Base-by-base conservation (phyloP, 1,140 invertebrate species). In the Drosophila eugracilis region DNA sequence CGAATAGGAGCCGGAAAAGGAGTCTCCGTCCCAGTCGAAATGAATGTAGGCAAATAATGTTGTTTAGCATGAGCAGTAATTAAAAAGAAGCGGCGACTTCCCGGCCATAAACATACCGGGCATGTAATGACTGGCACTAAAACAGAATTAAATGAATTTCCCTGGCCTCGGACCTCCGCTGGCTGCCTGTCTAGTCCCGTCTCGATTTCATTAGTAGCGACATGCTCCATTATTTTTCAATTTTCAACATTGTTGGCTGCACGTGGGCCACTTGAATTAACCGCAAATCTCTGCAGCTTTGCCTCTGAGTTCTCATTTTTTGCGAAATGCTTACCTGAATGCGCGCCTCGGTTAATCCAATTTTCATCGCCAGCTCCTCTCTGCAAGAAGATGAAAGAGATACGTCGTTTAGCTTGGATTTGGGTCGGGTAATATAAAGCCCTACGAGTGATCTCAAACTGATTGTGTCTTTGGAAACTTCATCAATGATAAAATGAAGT, bases 361-460 rank as follows among this genome's bases (percentile, higher is more conserved):
- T 98, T 92, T 99, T 98, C 95, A 99, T 97, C 17, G 98, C 98
- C 47, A 99, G 93, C 92, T 99, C 98, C 92, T 99, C 98, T 91
- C 98, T 97, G 95, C 66, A 85, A 84, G 39, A 49, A 26, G 15
- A 47, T 15, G 14, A 42, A 75, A 55, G 24, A 47, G 19, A 34
- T 53, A 48, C 42, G 36, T 54, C 7, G 17, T 28, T 74, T 32
- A 59, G 26, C 26, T 50, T 41, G 39, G 41, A 30, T 44, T 26
- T 5, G 26, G 32, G 10, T 12, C 17, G 14, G 6, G 6, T 32
- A 41, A 62, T 41, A 3, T 17, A 30, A 24, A n/a, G n/a, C n/a
- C n/a, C n/a, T n/a, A n/a, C n/a, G n/a, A n/a, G n/a, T n/a, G n/a
- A n/a, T n/a, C n/a, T n/a, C n/a, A n/a, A n/a, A n/a, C n/a, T n/a